phyloP scores from a whole-genome alignment of 2,113 vertebrate genomes.

The Sinocyclocheilus maitianheensis region DNA sequence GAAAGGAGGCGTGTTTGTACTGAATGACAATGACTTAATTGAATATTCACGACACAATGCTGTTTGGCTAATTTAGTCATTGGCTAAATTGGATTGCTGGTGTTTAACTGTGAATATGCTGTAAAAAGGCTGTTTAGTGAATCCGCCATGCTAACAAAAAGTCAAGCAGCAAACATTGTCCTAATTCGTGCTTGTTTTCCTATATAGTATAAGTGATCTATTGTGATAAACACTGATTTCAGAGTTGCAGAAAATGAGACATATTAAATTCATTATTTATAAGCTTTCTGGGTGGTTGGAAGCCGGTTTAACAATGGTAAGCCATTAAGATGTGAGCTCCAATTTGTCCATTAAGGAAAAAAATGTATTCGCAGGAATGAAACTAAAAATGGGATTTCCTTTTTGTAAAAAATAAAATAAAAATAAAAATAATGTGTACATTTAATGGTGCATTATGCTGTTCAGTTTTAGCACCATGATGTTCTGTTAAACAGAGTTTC shows the following conservation, averaged over 20 bases:
- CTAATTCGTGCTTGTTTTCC: constrained; percentile 50
- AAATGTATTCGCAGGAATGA: neutral
- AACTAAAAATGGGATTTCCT: neutral
- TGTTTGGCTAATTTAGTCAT: neutral
- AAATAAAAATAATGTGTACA: constrained; percentile 27
- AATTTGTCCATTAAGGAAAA: constrained; percentile 5
- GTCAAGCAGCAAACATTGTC: neutral
- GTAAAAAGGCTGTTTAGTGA: neutral
- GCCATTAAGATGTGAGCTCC: neutral
- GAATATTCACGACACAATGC: neutral
- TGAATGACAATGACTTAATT: neutral
- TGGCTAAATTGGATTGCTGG: neutral
- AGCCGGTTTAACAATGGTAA: neutral
- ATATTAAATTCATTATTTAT: constrained; percentile 68
- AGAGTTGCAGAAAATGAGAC: constrained; percentile 61
- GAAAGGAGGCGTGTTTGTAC: neutral
- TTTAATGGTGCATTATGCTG: constrained; percentile 56
- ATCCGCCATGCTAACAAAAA: neutral
- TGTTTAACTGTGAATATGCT: neutral
- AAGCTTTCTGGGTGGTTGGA: neutral
- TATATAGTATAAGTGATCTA: constrained; percentile 56
- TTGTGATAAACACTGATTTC: constrained; percentile 61
- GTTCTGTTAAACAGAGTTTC: neutral
- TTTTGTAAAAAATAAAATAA: neutral
- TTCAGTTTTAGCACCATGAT: constrained; percentile 19